A percentile compares a stretch with the other conserved stretches of the same genome.
Conservation (phyloP, 2,888 invertebrate genomes). For the Salticus scenicus region DNA sequence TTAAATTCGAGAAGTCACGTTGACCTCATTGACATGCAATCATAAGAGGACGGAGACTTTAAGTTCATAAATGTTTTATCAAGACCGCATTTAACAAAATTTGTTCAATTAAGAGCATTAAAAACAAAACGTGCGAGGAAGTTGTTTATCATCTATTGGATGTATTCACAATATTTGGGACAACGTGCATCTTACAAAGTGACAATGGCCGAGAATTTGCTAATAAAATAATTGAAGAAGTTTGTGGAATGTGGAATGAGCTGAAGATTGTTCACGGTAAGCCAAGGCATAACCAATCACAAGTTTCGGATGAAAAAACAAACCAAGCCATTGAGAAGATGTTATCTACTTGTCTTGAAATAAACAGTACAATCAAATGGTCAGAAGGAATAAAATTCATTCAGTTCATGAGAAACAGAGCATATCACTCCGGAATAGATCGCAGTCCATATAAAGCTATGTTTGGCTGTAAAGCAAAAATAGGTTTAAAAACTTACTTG, state of each 20-base stretch:
- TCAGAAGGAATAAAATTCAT: conserved; percentile 63
- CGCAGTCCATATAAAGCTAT: conserved; percentile 36
- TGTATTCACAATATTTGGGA: neutral
- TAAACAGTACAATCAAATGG: conserved; percentile 25
- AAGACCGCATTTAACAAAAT: neutral
- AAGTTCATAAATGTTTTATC: neutral
- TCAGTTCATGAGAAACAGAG: conserved; percentile 58
- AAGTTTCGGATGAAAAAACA: conserved; percentile 14
- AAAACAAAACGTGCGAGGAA: neutral
- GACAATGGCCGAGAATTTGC: too few species aligned
- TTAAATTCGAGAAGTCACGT: neutral
- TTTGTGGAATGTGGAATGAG: too few species aligned
- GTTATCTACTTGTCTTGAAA: conserved; percentile 35
- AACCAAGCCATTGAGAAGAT: conserved; percentile 13
- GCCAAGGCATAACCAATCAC: neutral
- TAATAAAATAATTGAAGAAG: too few species aligned
- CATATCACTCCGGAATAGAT: conserved; percentile 48
- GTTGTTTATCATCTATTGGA: neutral
- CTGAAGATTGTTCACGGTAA: too few species aligned
- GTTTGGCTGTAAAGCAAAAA: conserved; percentile 27
- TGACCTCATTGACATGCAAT: neutral
- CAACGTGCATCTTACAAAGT: neutral
- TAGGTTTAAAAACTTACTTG: too few species aligned
- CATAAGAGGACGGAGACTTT: neutral
- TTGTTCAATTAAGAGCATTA: neutral